Evolutionary conservation across 1,140 invertebrate genomes (phyloP).

Genomic region (Philotrypesis tridentata): DNA sequence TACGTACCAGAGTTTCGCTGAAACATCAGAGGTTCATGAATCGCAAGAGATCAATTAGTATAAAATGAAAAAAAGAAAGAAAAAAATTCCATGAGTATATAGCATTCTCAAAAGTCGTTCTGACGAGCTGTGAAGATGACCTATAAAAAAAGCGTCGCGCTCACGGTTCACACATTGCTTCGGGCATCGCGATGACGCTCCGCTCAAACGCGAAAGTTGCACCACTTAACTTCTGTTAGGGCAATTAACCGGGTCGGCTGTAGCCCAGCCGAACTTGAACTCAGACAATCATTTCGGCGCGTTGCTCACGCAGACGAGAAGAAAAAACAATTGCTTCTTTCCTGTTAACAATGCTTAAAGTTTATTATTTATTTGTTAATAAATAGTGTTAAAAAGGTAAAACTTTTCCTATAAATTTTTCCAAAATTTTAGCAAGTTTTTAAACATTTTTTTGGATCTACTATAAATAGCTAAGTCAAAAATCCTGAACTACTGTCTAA

Average conservation of each 20-base stretch:
- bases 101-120: not conserved
- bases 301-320: not conserved
- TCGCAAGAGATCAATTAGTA: not conserved
- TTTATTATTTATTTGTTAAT: too few species aligned
- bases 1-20: not conserved
- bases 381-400: too few species aligned
- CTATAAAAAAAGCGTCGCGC: not conserved
- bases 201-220: conserved; percentile 51
- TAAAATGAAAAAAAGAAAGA: not conserved
- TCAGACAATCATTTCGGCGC: conserved; percentile 1
- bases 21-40: not conserved
- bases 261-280: conserved; percentile 58
- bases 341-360: too few species aligned
- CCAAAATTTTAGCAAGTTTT: too few species aligned
- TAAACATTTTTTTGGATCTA: too few species aligned
- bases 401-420: too few species aligned
- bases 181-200: not conserved
- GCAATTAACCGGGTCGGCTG: conserved; percentile 58
- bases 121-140: not conserved
- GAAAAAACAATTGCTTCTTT: not conserved
- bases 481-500: too few species aligned
- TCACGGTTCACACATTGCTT: not conserved
- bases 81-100: not conserved
- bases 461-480: too few species aligned
- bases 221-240: conserved; percentile 60